Percentiles rank a stretch among this genome's conserved stretches.
Conservation (phyloP, 2,888 invertebrate genomes). For the Nephrotoma flavescens region DNA sequence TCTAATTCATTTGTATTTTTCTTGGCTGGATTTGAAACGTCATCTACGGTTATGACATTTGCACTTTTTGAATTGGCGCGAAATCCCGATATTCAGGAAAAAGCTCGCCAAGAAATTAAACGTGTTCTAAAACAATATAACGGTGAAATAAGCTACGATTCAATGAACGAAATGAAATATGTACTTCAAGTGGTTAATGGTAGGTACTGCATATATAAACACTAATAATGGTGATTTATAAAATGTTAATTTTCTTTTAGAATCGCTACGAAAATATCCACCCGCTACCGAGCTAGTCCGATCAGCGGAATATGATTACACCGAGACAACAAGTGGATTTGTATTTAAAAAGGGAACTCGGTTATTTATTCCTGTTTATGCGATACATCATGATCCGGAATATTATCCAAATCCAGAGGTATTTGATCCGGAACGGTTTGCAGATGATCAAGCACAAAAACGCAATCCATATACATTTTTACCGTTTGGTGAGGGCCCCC, state of each 20-base stretch:
- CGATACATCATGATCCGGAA: neutral
- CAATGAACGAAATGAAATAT: slow-evolving; percentile 31
- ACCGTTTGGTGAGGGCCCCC: slow-evolving; percentile 15
- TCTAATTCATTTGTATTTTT: slow-evolving; percentile 32
- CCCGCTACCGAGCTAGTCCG: neutral
- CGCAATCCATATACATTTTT: neutral
- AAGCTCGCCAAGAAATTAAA: slow-evolving; percentile 26
- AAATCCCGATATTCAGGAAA: slow-evolving; percentile 26
- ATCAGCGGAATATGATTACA: neutral
- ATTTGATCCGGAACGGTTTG: neutral
- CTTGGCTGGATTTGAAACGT: slow-evolving; percentile 34
- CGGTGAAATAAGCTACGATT: slow-evolving; percentile 28
- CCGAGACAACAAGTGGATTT: neutral
- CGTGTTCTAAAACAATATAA: slow-evolving; percentile 21
- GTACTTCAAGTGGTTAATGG: slow-evolving; percentile 27
- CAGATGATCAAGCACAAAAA: neutral
- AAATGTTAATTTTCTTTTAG: neutral
- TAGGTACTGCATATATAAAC: neutral
- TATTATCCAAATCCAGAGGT: neutral
- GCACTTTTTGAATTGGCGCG: slow-evolving; percentile 31
- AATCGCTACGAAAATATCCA: neutral
- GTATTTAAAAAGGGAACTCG: neutral
- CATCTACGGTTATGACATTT: slow-evolving; percentile 29
- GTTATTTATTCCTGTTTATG: neutral
- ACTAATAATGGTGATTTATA: neutral